phyloP scores from a whole-genome alignment of 2,888 invertebrate genomes.

The Caenorhabditis uteleia region DNA sequence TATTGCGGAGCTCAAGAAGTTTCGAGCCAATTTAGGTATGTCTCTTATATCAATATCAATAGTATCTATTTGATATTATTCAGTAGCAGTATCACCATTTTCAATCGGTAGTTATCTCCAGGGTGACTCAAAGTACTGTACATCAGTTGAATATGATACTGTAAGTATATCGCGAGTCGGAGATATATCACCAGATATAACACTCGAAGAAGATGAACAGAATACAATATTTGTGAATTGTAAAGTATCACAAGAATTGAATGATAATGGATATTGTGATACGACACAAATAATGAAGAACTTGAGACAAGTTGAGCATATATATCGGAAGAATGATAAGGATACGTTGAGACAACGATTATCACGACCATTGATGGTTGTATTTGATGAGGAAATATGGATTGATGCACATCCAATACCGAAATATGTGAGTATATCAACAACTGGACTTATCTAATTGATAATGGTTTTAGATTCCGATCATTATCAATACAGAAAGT shows the following conservation, averaged over 20 bases:
- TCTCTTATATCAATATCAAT: not conserved
- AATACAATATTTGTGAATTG: not conserved
- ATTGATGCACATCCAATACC: conserved; percentile 36
- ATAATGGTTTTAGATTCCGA: conserved; percentile 21
- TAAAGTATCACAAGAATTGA: not conserved
- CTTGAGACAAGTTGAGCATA: not conserved
- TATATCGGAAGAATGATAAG: not conserved
- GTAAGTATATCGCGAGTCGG: too few species aligned
- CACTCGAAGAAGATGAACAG: not conserved
- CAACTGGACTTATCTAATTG: not conserved
- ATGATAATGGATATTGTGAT: too few species aligned
- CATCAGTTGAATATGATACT: not conserved
- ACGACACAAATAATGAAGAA: not conserved
- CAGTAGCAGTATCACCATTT: conserved; percentile 23
- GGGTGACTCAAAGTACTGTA: conserved; percentile 12
- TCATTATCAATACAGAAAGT: conserved; percentile 22
- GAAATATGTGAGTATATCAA: conserved; percentile 22
- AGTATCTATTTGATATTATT: not conserved
- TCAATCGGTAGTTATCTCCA: conserved; percentile 22
- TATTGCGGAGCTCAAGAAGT: conserved; percentile 20
- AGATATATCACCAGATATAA: too few species aligned
- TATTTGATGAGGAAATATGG: conserved; percentile 34
- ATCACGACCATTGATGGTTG: conserved; percentile 15
- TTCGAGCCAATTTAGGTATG: conserved; percentile 1
- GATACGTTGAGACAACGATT: not conserved